These are phyloP conservation scores for Hyles lineata DNA, from an alignment of 2,888 invertebrate species.

Conservation along the genomic window DNA sequence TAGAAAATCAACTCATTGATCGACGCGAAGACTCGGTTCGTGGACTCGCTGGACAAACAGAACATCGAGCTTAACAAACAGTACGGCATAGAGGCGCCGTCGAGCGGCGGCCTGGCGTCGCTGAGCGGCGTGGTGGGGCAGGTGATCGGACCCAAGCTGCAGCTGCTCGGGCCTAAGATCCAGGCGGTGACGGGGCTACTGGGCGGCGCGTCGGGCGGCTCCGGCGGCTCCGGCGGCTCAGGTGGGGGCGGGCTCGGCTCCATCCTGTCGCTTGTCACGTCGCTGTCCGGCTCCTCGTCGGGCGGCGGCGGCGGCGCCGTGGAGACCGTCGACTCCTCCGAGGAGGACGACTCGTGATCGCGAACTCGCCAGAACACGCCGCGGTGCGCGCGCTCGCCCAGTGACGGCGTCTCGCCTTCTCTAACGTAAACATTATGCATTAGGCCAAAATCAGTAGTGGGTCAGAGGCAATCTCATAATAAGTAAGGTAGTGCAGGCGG, in stretches of 20 bases:
- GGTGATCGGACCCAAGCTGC: conserved; percentile 89
- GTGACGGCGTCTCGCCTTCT: not conserved
- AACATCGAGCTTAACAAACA: conserved; percentile 91
- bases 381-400: conserved; percentile 19
- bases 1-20: conserved; percentile 94
- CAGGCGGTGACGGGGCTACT: conserved; percentile 82
- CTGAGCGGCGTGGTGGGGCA: conserved; percentile 88
- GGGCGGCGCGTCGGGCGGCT: conserved; percentile 80
- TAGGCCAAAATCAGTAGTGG: not conserved
- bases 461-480: conserved; percentile 22
- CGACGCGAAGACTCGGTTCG: conserved; percentile 90
- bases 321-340: conserved; percentile 77
- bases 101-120: conserved; percentile 84
- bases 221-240: conserved; percentile 81
- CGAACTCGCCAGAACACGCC: conserved; percentile 36
- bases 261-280: conserved; percentile 77
- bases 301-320: conserved; percentile 71
- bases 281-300: conserved; percentile 77
- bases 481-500: conserved; percentile 35
- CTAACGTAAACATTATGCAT: not conserved
- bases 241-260: conserved; percentile 80
- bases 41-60: conserved; percentile 88
- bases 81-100: conserved; percentile 89
- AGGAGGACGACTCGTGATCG: conserved; percentile 76
- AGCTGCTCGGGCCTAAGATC: conserved; percentile 88